These are phyloP conservation scores for Theristus sp. DNA, from an alignment of 2,888 invertebrate genomes.

Conservation along the genomic window DNA sequence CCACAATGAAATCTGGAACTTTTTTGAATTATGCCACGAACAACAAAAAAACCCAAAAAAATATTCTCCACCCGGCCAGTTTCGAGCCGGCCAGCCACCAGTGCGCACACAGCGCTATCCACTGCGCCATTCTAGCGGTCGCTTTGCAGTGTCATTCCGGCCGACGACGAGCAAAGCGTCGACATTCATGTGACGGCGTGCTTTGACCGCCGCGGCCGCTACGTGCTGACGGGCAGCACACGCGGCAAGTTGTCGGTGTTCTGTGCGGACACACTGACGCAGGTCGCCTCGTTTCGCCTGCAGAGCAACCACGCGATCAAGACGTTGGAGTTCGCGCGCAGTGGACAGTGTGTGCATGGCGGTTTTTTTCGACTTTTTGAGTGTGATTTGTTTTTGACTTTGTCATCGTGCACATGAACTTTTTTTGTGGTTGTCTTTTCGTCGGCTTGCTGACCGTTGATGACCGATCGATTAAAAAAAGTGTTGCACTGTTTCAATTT, in stretches of 20 bases:
- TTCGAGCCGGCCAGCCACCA: too few relatives aligned
- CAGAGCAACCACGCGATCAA: constrained; percentile 86
- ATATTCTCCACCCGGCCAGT: too few relatives aligned
- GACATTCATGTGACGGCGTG: constrained; percentile 35
- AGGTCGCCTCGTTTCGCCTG: constrained; percentile 79
- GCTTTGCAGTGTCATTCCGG: constrained; percentile 39
- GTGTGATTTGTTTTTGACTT: not conserved
- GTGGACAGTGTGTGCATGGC: constrained; percentile 54
- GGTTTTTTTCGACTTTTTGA: too few relatives aligned
- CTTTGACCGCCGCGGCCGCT: constrained; percentile 77
- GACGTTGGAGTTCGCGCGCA: constrained; percentile 87
- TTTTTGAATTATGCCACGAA: too few relatives aligned
- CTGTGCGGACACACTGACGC: constrained; percentile 46
- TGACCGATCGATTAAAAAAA: too few relatives aligned
- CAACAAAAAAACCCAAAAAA: too few relatives aligned
- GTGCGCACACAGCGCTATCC: too few relatives aligned
- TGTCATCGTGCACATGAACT: too few relatives aligned
- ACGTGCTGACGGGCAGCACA: constrained; percentile 88
- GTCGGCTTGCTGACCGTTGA: not conserved
- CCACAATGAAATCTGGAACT: too few relatives aligned
- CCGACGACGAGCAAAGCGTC: constrained; percentile 63
- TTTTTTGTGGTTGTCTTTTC: not conserved
- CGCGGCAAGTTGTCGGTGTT: constrained; percentile 64
- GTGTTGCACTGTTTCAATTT: too few relatives aligned
- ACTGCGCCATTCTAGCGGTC: too few relatives aligned